These are phyloP conservation scores for Calliscelio sp. DNA, from an alignment of 2,888 invertebrate species.

Conservation along the genomic window DNA sequence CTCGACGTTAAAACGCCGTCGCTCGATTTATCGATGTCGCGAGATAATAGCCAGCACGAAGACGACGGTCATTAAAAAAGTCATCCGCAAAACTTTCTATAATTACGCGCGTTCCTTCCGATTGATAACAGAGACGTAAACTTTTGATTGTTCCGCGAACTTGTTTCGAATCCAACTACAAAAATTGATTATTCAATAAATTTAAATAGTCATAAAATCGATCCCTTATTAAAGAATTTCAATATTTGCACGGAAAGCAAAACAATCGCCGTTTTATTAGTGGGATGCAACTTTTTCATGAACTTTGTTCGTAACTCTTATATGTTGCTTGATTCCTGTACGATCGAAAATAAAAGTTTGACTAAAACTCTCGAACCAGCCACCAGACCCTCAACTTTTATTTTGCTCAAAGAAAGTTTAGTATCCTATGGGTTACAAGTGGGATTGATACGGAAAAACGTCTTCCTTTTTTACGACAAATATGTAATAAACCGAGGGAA, in stretches of 20 bases:
- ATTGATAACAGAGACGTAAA: too few species aligned
- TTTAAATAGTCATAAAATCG: slow-evolving; percentile 63
- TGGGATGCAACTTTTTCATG: slow-evolving; percentile 55
- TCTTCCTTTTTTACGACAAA: slow-evolving; percentile 52
- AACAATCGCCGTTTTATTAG: slow-evolving; percentile 59
- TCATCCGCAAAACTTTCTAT: too few species aligned
- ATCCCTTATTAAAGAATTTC: slow-evolving; percentile 53
- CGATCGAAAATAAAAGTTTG: slow-evolving; percentile 68
- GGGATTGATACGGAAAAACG: slow-evolving; percentile 42
- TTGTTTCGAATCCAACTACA: background rate
- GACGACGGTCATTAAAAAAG: too few species aligned
- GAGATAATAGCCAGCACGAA: too few species aligned
- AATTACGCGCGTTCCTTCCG: too few species aligned
- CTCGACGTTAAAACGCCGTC: too few species aligned
- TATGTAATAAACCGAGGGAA: slow-evolving; percentile 48
- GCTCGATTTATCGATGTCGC: too few species aligned
- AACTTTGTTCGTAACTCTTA: slow-evolving; percentile 66
- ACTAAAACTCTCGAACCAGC: slow-evolving; percentile 55
- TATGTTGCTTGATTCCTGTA: slow-evolving; percentile 64
- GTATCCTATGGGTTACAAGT: slow-evolving; percentile 53
- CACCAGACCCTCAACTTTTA: slow-evolving; percentile 56
- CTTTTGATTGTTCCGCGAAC: slow-evolving; percentile 29
- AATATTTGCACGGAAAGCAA: slow-evolving; percentile 54
- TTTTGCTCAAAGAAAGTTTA: slow-evolving; percentile 55
- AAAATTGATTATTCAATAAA: slow-evolving; percentile 55